Evolutionary conservation across 2,113 vertebrate species (phyloP).

Genomic region (Microtus richardsoni): DNA sequence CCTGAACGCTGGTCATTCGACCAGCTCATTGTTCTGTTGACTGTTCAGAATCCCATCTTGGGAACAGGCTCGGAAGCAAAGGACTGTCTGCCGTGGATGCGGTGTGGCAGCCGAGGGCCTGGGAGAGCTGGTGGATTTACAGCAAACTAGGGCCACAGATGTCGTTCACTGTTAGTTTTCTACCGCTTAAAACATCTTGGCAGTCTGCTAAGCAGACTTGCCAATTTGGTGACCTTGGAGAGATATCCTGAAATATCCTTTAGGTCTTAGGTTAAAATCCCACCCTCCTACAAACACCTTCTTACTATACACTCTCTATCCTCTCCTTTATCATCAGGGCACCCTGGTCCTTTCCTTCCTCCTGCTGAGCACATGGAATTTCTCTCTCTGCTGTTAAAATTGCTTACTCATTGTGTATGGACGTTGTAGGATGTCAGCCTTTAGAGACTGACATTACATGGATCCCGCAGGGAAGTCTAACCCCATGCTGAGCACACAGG

Average conservation of each 20-base stretch:
- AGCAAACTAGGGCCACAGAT: neutral
- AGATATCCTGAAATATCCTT: slow-evolving; percentile 27
- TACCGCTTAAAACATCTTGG: slow-evolving; percentile 53
- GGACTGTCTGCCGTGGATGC: neutral
- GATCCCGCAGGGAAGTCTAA: neutral
- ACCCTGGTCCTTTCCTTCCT: slow-evolving; percentile 45
- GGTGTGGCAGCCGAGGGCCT: neutral
- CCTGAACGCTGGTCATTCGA: slow-evolving; percentile 71
- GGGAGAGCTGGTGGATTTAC: slow-evolving; percentile 1
- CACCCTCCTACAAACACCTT: neutral
- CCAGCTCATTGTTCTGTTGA: slow-evolving; percentile 68
- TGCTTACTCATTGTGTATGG: slow-evolving; percentile 63
- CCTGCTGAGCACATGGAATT: slow-evolving; percentile 6
- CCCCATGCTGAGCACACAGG: neutral
- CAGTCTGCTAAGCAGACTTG: slow-evolving; percentile 35
- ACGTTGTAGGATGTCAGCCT: neutral
- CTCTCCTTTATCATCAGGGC: neutral
- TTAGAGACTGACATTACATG: neutral
- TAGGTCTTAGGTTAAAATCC: slow-evolving; percentile 25
- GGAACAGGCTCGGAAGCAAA: slow-evolving; percentile 3
- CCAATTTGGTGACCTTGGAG: slow-evolving; percentile 62
- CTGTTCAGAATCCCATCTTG: slow-evolving; percentile 67
- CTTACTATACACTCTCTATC: fast-evolving
- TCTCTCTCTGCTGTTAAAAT: slow-evolving; percentile 15
- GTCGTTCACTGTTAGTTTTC: slow-evolving; percentile 58